phyloP scores from a whole-genome alignment of 2,113 vertebrate species.

The Hirundichthys speculiger region DNA sequence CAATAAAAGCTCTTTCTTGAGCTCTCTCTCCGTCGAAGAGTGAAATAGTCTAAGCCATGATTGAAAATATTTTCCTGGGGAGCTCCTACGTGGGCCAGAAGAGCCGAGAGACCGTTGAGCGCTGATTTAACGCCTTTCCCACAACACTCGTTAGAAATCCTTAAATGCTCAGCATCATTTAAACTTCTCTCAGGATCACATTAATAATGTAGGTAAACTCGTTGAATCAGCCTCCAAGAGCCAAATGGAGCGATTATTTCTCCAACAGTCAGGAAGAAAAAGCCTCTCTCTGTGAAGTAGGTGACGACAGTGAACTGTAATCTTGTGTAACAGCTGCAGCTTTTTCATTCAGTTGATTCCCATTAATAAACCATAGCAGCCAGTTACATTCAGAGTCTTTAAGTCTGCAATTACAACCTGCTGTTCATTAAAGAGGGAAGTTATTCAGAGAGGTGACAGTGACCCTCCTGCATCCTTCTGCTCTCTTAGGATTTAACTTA shows the following conservation, averaged over 20 bases:
- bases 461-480: constrained; percentile 25
- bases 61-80: too few relatives aligned
- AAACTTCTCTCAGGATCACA: constrained; percentile 2
- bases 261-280: constrained; percentile 7
- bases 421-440: constrained; percentile 3
- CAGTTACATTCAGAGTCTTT: constrained; percentile 13
- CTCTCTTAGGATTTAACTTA: constrained; percentile 2
- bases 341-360: constrained; percentile 11
- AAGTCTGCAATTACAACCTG: constrained; percentile 27
- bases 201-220: constrained; percentile 12
- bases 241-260: constrained; percentile 6
- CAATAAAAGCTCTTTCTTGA: too few relatives aligned
- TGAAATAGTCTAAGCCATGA: too few relatives aligned
- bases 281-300: background rate
- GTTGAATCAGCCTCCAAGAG: constrained; percentile 10
- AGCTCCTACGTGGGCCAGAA: too few relatives aligned
- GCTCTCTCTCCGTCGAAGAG: too few relatives aligned
- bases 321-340: constrained; percentile 1
- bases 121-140: background rate
- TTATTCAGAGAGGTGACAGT: constrained; percentile 6
- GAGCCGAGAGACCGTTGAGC: too few relatives aligned
- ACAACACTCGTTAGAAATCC: constrained; percentile 10
- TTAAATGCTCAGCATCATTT: constrained; percentile 12
- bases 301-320: background rate
- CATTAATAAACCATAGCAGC: constrained; percentile 26